Conservation (phyloP, 2,113 vertebrate species). For the Motacilla tschutschensis region DNA sequence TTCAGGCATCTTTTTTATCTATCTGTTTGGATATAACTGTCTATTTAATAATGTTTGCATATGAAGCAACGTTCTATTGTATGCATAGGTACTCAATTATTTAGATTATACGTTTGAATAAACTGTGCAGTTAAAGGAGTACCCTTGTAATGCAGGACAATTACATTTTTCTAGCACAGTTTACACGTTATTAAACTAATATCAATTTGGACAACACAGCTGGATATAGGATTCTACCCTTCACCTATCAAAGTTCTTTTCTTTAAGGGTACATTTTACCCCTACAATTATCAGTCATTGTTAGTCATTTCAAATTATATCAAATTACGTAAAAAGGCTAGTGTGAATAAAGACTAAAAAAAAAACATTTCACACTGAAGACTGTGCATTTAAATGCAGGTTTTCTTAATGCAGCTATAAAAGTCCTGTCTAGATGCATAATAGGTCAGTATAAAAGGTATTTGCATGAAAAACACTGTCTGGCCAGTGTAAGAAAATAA, state of each 20-base stretch:
- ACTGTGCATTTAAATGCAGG: conserved; percentile 46
- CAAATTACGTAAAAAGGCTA: conserved; percentile 62
- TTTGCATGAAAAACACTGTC: not conserved
- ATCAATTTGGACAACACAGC: conserved; percentile 71
- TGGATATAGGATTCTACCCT: conserved; percentile 66
- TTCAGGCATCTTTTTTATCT: conserved; percentile 74
- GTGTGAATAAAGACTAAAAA: conserved; percentile 54
- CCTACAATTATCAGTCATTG: conserved; percentile 47
- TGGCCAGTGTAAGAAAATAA: not conserved
- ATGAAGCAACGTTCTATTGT: conserved; percentile 72
- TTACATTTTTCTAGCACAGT: conserved; percentile 77
- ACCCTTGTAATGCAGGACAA: conserved; percentile 79
- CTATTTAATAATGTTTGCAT: conserved; percentile 79
- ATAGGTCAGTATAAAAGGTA: not conserved
- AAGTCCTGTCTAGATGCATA: not conserved
- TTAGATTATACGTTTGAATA: conserved; percentile 82
- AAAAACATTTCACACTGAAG: conserved; percentile 36
- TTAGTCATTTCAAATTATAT: conserved; percentile 67
- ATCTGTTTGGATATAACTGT: conserved; percentile 78
- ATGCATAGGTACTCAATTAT: conserved; percentile 80
- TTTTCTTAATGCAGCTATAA: conserved; percentile 19
- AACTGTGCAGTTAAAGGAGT: conserved; percentile 71
- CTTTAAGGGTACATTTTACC: conserved; percentile 46
- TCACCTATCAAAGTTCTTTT: conserved; percentile 65
- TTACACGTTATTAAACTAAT: conserved; percentile 81